Base-by-base conservation (phyloP, 1,140 invertebrate genomes). In the Lordiphosa mommai region DNA sequence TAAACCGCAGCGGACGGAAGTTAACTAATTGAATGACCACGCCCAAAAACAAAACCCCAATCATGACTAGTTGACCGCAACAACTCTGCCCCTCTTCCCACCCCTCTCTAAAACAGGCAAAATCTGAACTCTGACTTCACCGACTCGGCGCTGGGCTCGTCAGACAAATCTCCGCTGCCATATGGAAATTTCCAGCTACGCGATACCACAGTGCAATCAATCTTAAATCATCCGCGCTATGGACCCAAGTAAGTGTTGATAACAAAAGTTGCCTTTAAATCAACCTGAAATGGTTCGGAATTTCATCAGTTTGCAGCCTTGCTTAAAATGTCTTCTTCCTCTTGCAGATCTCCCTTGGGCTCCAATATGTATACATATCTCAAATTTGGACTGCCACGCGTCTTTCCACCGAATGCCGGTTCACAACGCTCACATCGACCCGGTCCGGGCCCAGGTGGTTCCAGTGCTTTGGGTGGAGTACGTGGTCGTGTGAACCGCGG, bases 61-160 rank as follows among this genome's bases (percentile, higher is more conserved):
- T 55, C 61, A 74, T 80, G 60, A 46, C 50, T 57, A 79, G 27
- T 49, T 80, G 57, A 80, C 55, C 74, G 53, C 73, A 73, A 69
- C 69, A 70, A 16, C 73, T 49, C 46, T 30, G 16, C 33, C 9
- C 13, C 50, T 32, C 33, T 36, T 29, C 33, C 10, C 16, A 12
- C 17, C 17, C 2, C 13, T 17, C 13, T 49, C 23, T 29, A 40
- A 30, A 50, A 17, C 44, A 95, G 96, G 76, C 97, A 98, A 93
- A 98, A 98, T 89, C 90, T 98, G 23, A 98, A 98, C 89, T 97
- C 96, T 0, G 96, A 98, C 89, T 97, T 98, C 88, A 97, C 96
- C 41, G 96, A 98, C 87, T 97, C 95, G 32, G 97, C 96, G 0
- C 90, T 98, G 12, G 96, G 96, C 17, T 96, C 95, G 29, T 94